Conservation (phyloP, 2,797 vertebrate species). For the Gymnodraco acuticeps region DNA sequence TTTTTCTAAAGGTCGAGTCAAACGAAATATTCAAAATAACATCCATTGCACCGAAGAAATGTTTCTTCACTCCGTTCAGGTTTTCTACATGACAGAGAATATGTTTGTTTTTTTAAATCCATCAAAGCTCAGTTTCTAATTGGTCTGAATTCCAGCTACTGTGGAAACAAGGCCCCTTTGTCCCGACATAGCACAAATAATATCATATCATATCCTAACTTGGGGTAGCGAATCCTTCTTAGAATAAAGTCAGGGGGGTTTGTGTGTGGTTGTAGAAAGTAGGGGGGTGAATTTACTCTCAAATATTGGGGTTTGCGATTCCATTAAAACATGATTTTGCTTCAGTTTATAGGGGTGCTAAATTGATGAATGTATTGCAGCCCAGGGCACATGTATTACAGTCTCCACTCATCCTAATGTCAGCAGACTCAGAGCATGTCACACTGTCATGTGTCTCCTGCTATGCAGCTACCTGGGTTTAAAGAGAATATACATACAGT, state of each 20-base stretch:
- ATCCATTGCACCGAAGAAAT: not conserved
- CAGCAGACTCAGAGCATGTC: not conserved
- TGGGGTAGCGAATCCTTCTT: no score
- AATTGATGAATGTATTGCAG: no score
- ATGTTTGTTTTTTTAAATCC: not conserved
- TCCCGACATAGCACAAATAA: no score
- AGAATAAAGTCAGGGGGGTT: no score
- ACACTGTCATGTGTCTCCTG: not conserved
- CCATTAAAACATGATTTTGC: no score
- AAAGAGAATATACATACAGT: not conserved
- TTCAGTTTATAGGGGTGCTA: no score
- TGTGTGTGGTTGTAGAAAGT: no score
- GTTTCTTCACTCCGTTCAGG: not conserved
- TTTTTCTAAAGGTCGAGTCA: constrained; percentile 28
- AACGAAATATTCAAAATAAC: not conserved
- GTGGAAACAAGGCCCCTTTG: no score
- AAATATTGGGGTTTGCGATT: no score
- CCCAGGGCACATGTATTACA: not conserved
- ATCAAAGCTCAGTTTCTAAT: not conserved
- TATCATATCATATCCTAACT: no score
- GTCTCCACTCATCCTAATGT: not conserved
- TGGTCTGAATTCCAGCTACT: no score
- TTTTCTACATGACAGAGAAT: not conserved
- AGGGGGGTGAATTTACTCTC: no score
- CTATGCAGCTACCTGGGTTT: not conserved